These are phyloP conservation scores for Brachionus koreanus DNA, from an alignment of 1,140 invertebrate genomes.

Conservation along the genomic window DNA sequence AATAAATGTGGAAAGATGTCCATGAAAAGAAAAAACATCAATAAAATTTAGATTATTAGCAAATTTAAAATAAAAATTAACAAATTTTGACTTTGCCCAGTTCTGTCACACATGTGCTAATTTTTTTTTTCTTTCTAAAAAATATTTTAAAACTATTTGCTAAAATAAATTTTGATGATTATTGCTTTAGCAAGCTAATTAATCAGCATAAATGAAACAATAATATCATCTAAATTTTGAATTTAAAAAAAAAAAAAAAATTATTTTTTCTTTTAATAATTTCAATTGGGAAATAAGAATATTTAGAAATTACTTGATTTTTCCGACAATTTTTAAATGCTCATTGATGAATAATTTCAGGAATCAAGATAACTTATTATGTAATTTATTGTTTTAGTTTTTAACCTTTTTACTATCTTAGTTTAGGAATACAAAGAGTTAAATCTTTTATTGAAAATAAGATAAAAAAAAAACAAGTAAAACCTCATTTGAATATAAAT, in stretches of 20 bases:
- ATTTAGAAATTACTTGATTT: background rate
- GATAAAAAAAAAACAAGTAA: background rate
- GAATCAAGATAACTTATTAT: background rate
- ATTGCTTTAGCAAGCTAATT: no score
- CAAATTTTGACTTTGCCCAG: background rate
- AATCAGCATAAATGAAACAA: no score
- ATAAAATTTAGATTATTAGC: background rate
- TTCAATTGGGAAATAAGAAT: background rate
- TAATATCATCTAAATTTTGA: no score
- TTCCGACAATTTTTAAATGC: background rate
- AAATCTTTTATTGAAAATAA: no score
- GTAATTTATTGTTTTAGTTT: background rate
- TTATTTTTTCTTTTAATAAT: background rate
- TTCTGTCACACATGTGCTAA: background rate
- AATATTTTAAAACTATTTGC: no score
- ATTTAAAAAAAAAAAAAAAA: background rate
- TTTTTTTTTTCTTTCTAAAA: background rate
- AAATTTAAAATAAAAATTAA: background rate
- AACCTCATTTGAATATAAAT: background rate
- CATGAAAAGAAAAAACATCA: background rate
- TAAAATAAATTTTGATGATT: no score
- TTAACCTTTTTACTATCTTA: background rate
- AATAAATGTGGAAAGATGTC: background rate
- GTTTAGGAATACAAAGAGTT: no score
- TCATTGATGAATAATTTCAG: background rate